Base-by-base conservation (phyloP, 2,888 invertebrate genomes). In the Gymnocheta viridis region DNA sequence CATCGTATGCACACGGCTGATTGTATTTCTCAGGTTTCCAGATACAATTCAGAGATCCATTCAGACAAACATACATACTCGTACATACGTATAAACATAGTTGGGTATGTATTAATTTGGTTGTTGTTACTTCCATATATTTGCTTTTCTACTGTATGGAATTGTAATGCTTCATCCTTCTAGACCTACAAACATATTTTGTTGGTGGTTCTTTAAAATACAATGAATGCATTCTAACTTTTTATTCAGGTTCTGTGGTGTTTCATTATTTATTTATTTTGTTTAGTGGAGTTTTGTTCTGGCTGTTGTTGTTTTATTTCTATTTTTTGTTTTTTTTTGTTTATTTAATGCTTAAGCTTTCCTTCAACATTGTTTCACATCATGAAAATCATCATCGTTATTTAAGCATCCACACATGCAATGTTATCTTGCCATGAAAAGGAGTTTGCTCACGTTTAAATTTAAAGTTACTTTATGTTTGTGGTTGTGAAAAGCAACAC, bases 281-380 rank as follows among this genome's bases (percentile, higher is more conserved):
- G 56, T 58, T 77, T 67, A 76, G 74, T 66, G 14, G 35, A 67
- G 29, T 78, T 60, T 51, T 70, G 69, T 62, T 60, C 41, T 62
- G 51, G 41, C 47, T 58, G 58, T 54, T 35, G 49, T 64, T 74
- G 41, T 62, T 58, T 10, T 19, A 22, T 32, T 41, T 47, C 3
- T 7, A 32, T 32, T 38, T 35, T 41, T 29, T 41, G n/a, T 69
- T 58, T 24, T 60, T 58, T 27, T 47, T 29, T 51, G 7, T 41
- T 54, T 60, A 29, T 47, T 58, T 35, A 73, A 81, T 62, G 77
- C 81, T 84, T 73, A 84, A 78, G 81, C 84, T 78, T 84, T 56
- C 9, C 62, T 58, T 78, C 54, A 62, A 64, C 72, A 81, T 73
- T 81, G 81, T 80, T 67, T 62, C 32, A 27, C 77, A 67, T 72